Conservation (phyloP, 1,140 invertebrate species). For the Stegodyphus mimosarum region DNA sequence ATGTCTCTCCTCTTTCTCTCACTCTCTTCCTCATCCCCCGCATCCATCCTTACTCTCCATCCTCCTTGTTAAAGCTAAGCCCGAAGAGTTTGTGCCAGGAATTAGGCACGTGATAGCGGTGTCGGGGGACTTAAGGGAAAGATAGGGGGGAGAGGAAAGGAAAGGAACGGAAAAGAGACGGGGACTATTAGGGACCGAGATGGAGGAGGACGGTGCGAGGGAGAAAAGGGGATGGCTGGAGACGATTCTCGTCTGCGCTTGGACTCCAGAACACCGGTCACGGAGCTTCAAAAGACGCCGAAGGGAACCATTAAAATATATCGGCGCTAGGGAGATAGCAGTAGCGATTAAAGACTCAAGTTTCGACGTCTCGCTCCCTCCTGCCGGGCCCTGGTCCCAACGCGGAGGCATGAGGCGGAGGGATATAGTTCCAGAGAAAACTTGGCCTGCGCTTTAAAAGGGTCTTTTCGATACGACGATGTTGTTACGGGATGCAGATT, state of each 20-base stretch:
- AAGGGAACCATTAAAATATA: constrained; percentile 61
- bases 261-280: constrained; percentile 58
- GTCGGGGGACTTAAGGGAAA: constrained; percentile 33
- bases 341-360: constrained; percentile 60
- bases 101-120: constrained; percentile 57
- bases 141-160: neutral
- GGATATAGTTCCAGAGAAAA: constrained; percentile 56
- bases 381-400: constrained; percentile 35
- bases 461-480: constrained; percentile 42
- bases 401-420: constrained; percentile 26
- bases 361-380: constrained; percentile 44
- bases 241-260: constrained; percentile 39
- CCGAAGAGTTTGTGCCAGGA: constrained; percentile 61
- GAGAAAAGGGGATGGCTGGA: neutral
- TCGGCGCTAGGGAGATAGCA: constrained; percentile 59
- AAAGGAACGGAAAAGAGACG: constrained; percentile 13
- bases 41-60: constrained; percentile 38
- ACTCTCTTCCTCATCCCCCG: constrained; percentile 31
- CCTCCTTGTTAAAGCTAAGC: constrained; percentile 61
- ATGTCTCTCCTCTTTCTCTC: constrained; percentile 55
- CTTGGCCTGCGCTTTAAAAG: constrained; percentile 27
- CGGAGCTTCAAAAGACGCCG: constrained; percentile 59
- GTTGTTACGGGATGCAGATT: constrained; percentile 58
- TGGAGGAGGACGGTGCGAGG: neutral
- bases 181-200: constrained; percentile 41